These are phyloP conservation scores for Myrmophylax atrothorax DNA, from an alignment of 2,113 vertebrate species.

Conservation along the genomic window DNA sequence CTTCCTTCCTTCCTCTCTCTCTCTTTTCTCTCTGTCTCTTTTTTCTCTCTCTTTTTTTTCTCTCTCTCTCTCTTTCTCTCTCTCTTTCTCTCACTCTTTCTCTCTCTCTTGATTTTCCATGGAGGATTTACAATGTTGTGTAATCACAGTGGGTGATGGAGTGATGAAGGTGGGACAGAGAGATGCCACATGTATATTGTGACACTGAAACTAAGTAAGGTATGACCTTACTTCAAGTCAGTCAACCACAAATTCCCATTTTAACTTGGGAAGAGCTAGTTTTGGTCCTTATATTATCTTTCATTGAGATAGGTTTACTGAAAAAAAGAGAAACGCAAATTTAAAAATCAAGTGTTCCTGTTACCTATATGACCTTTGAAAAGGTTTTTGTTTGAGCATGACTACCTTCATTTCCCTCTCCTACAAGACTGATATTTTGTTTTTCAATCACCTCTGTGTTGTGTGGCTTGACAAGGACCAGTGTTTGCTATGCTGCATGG, in stretches of 20 bases:
- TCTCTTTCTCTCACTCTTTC: no score
- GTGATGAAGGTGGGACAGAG: background rate
- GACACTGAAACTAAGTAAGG: background rate
- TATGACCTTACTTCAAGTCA: background rate
- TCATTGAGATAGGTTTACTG: background rate
- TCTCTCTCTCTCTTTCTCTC: no score
- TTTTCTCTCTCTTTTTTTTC: no score
- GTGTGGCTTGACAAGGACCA: background rate
- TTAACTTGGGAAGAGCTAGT: background rate
- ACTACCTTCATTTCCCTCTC: background rate
- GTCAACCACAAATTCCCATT: background rate
- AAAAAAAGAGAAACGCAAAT: background rate
- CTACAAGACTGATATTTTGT: rapidly evolving
- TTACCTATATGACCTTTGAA: background rate
- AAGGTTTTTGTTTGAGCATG: background rate
- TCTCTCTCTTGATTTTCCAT: background rate
- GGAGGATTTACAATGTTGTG: background rate
- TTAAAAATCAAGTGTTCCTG: background rate
- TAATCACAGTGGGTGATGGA: background rate
- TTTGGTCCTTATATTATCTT: background rate
- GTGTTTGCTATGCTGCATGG: background rate
- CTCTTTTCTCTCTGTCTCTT: no score
- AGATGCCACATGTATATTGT: rapidly evolving
- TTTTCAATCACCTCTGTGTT: background rate
- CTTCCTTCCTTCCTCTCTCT: no score